Evolutionary conservation across 2,888 invertebrate species (phyloP).

Genomic region (Spicauda simplicius): DNA sequence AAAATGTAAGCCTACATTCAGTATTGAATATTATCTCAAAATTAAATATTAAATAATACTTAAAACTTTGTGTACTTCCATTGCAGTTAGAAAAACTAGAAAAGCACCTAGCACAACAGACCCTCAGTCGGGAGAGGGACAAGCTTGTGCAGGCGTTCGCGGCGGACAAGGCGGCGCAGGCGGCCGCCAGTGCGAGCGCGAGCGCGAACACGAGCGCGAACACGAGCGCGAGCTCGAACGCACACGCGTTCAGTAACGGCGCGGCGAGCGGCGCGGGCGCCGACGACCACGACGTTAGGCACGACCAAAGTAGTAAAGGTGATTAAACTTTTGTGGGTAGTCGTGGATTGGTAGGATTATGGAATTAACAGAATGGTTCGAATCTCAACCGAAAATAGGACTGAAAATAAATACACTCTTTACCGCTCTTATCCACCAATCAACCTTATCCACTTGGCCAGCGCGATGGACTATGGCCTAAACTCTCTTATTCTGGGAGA

Average conservation of each 20-base stretch:
- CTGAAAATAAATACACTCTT: no score
- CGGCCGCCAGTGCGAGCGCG: slow-evolving; percentile 43
- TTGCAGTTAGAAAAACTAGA: slow-evolving; percentile 72
- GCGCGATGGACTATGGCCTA: no score
- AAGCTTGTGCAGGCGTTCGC: slow-evolving; percentile 42
- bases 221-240: slow-evolving; percentile 40
- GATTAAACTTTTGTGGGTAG: no score
- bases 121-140: slow-evolving; percentile 50
- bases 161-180: slow-evolving; percentile 41
- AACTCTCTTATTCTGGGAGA: no score
- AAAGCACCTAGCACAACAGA: slow-evolving; percentile 58
- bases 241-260: slow-evolving; percentile 52
- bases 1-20: no score
- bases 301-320: slow-evolving; percentile 43
- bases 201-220: slow-evolving; percentile 36
- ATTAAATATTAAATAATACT: no score
- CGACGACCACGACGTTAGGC: slow-evolving; percentile 51
- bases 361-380: no score
- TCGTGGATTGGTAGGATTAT: no score
- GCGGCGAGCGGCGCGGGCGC: slow-evolving; percentile 47
- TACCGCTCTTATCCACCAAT: no score
- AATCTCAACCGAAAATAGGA: no score
- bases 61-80: not conserved
- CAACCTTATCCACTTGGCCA: no score
- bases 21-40: no score